Conservation (phyloP, 2,113 vertebrate species). For the Nesogale talazaci region DNA sequence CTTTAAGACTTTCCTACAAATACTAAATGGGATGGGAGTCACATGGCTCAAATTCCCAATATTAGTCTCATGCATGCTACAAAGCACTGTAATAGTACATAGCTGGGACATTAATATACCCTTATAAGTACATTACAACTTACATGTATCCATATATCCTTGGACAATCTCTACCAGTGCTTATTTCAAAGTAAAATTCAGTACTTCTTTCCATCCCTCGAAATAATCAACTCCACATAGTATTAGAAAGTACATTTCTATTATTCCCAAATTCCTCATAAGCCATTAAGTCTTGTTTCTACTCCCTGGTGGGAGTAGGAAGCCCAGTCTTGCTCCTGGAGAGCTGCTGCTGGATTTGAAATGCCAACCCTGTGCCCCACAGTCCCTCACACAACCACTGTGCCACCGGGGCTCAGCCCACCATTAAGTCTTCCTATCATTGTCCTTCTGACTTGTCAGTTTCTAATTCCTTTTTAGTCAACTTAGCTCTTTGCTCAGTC, state of each 20-base stretch:
- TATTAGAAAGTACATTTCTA: too few species aligned
- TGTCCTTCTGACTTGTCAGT: background rate
- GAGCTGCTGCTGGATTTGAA: too few species aligned
- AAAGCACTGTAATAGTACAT: background rate
- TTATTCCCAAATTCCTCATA: background rate
- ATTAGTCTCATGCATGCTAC: background rate
- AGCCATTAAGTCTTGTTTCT: background rate
- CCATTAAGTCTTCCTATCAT: background rate
- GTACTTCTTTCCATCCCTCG: background rate
- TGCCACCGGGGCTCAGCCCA: too few species aligned
- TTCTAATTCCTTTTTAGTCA: conserved; percentile 1
- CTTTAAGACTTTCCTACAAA: background rate
- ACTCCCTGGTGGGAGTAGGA: too few species aligned
- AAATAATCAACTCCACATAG: background rate
- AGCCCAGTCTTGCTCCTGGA: too few species aligned
- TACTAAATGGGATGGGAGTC: background rate
- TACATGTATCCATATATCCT: background rate
- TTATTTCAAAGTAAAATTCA: conserved; percentile 4
- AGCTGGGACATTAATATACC: background rate
- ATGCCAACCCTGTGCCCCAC: too few species aligned
- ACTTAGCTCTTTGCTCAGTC: background rate
- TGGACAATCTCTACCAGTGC: background rate
- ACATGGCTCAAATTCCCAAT: background rate
- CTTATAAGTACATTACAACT: background rate
- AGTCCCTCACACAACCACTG: too few species aligned